Percentiles rank a stretch among this genome's conserved stretches.
These are phyloP conservation scores for Eretmocerus hayati DNA, from an alignment of 2,888 invertebrate species.

Conservation along the genomic window DNA sequence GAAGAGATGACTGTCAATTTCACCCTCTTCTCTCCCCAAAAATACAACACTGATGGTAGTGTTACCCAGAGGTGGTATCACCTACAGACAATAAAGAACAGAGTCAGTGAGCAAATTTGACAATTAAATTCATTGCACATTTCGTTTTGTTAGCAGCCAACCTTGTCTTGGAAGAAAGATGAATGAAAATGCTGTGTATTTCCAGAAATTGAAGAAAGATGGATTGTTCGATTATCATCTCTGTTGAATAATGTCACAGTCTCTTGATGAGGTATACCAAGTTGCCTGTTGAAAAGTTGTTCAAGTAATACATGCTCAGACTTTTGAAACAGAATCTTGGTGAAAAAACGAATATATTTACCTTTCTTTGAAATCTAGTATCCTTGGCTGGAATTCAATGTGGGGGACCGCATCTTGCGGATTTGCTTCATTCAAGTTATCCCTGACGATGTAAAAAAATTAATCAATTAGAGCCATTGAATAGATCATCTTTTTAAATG, in stretches of 20 bases:
- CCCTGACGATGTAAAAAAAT: slow-evolving; percentile 27
- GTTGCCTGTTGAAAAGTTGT: slow-evolving; percentile 53
- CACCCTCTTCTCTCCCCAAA: slow-evolving; percentile 85
- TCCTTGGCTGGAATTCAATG: slow-evolving; percentile 59
- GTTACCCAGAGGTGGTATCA: slow-evolving; percentile 82
- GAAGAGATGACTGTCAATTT: slow-evolving; percentile 78
- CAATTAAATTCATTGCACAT: too few species aligned
- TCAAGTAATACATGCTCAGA: not conserved
- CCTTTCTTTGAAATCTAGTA: slow-evolving; percentile 66
- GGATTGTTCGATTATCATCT: slow-evolving; percentile 78
- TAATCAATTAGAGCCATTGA: too few species aligned
- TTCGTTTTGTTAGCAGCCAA: too few species aligned
- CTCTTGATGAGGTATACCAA: slow-evolving; percentile 81
- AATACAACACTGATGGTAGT: slow-evolving; percentile 95
- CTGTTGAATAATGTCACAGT: slow-evolving; percentile 82
- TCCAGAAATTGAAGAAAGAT: slow-evolving; percentile 89
- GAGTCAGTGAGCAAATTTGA: not conserved
- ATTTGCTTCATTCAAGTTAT: slow-evolving; percentile 33
- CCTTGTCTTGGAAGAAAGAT: slow-evolving; percentile 95
- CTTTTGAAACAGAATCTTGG: not conserved
- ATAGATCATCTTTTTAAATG: not conserved
- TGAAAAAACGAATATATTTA: slow-evolving; percentile 32
- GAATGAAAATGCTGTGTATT: slow-evolving; percentile 94
- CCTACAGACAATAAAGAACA: slow-evolving; percentile 49
- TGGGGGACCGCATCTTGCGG: slow-evolving; percentile 45